Evolutionary conservation across 2,113 vertebrate genomes (phyloP), one percentile per base, ranked within the genome.

Genomic region (Athene noctua): DNA sequence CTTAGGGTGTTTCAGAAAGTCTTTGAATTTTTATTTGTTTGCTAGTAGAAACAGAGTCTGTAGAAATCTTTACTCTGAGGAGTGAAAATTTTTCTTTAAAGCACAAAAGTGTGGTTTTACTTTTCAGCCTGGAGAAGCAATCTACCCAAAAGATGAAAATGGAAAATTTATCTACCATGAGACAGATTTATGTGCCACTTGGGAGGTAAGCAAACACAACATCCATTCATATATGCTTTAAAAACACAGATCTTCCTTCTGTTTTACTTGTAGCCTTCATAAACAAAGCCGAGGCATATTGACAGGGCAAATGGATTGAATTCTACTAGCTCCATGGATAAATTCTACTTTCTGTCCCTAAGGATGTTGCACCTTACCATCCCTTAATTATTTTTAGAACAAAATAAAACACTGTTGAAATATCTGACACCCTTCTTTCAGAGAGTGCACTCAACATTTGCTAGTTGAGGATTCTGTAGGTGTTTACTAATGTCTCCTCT

Each of bases 111-210:
- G 36, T 91, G 94, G 44, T 72, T 57, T 91, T 97, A 29, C 75
- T 84, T 98, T 97, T 80, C 83, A 99, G 99, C 99, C 99, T 74
- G 99, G 99, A 94, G 97, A 99, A 30, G 93, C 74, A 10, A 67
- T 98, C 46, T 99, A 98, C 89, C 99, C 99, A 52, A 98, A 4
- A 96, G 99, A 99, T 97, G 95, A 98, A 90, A 98, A 98, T 88
- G 99, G 99, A 78, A 99, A 99, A 78, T 72, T 97, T 90, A 94
- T 99, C 87, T 99, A 99, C 92, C 98, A 99, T 78, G 92, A 98
- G 72, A 98, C 98, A 93, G 97, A 99, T 91, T 97, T 99, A 62
- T 98, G 99, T 95, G 98, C 98, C 63, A 99, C 99, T 49, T 99
- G 99, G 99, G 99, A 99, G 98, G 99, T 99, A 97, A 98, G 98